Conservation (phyloP, 2,797 vertebrate genomes). For the Phaenicophaeus curvirostris region DNA sequence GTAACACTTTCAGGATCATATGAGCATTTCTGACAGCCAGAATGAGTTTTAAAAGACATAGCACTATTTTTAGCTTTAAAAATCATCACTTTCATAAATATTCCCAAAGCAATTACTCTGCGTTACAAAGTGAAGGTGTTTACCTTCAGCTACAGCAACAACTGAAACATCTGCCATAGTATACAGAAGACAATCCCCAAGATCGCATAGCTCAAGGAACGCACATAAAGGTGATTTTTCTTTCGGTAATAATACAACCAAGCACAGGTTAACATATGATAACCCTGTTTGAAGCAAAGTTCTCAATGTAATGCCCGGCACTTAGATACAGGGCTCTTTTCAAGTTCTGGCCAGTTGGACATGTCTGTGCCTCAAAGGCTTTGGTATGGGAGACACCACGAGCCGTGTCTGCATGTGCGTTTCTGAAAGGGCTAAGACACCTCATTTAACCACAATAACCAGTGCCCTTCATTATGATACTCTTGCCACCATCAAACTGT, state of each 20-base stretch:
- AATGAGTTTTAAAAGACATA: slow-evolving; percentile 63
- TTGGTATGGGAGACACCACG: background rate
- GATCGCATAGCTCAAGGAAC: background rate
- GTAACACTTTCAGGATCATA: slow-evolving; percentile 66
- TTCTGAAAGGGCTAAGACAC: background rate
- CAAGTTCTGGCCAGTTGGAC: background rate
- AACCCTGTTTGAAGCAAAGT: background rate
- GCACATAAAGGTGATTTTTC: background rate
- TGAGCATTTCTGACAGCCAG: slow-evolving; percentile 74
- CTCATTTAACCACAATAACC: accelerated
- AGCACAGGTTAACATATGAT: background rate
- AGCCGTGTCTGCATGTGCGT: accelerated
- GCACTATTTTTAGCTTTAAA: slow-evolving; percentile 79
- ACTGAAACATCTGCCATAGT: slow-evolving; percentile 11
- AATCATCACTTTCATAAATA: slow-evolving; percentile 81
- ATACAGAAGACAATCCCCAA: background rate
- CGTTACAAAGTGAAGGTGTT: slow-evolving; percentile 68
- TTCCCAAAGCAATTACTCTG: slow-evolving; percentile 79
- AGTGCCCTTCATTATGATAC: accelerated
- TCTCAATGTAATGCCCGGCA: background rate
- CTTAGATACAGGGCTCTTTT: background rate
- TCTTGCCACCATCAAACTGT: background rate
- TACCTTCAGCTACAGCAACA: slow-evolving; percentile 58
- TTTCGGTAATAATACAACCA: background rate
- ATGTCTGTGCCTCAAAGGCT: background rate